Evolutionary conservation across 2,888 invertebrate species (phyloP).

Genomic region (Drosophila prolongata): DNA sequence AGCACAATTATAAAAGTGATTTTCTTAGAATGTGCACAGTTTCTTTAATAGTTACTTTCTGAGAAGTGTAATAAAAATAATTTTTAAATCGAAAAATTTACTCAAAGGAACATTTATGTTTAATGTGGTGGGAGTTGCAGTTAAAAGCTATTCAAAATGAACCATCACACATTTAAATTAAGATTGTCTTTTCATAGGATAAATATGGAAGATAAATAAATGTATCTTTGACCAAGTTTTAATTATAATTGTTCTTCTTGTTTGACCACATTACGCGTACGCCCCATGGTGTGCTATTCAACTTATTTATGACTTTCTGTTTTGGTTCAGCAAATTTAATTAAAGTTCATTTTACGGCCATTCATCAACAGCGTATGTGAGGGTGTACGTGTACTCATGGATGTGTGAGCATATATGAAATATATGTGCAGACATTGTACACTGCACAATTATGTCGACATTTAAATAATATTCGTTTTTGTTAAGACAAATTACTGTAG

Average conservation of each 20-base stretch:
- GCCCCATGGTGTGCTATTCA: constrained; percentile 27
- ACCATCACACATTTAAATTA: neutral
- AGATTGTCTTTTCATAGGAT: neutral
- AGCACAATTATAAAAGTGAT: too few species aligned
- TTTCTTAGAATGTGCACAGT: too few species aligned
- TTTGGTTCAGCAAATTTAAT: constrained; percentile 53
- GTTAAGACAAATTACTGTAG: constrained; percentile 33
- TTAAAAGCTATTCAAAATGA: too few species aligned
- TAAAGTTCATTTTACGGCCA: constrained; percentile 48
- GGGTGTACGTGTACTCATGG: constrained; percentile 2
- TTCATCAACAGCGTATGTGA: constrained; percentile 45
- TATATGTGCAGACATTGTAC: constrained; percentile 1
- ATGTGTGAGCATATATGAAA: neutral
- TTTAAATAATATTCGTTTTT: constrained; percentile 45
- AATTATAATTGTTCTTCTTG: constrained; percentile 45
- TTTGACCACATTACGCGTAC: constrained; percentile 24
- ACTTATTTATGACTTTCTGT: constrained; percentile 53
- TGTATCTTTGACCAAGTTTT: constrained; percentile 46
- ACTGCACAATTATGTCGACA: constrained; percentile 42
- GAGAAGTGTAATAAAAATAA: too few species aligned
- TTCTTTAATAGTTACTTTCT: too few species aligned
- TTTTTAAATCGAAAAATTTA: too few species aligned
- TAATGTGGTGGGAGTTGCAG: neutral
- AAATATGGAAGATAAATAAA: constrained; percentile 1
- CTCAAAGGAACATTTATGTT: too few species aligned